Evolutionary conservation across 2,113 vertebrate genomes (phyloP).

Genomic region (Pangasianodon hypophthalmus): DNA sequence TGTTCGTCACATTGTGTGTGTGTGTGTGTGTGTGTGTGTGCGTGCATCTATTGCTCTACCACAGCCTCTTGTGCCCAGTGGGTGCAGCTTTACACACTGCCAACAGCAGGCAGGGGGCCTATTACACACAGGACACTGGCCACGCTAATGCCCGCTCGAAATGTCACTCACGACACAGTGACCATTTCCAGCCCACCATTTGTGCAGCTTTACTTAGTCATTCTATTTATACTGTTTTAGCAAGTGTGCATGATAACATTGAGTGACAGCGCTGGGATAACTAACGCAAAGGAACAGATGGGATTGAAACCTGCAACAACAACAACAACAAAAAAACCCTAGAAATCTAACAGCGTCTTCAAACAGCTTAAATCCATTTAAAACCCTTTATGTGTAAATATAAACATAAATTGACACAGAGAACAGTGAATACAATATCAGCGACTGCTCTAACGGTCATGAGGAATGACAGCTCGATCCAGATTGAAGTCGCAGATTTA

Average conservation of each 20-base stretch:
- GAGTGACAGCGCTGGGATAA: constrained; percentile 64
- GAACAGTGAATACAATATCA: constrained; percentile 70
- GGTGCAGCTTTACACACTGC: constrained; percentile 48
- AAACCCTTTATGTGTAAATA: constrained; percentile 73
- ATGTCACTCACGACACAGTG: constrained; percentile 64
- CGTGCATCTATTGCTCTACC: constrained; percentile 30
- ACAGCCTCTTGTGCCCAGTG: constrained; percentile 13
- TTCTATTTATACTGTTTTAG: constrained; percentile 63
- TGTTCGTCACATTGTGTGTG: constrained; percentile 42
- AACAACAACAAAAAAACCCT: background rate
- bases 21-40: constrained; percentile 12
- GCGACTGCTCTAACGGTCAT: constrained; percentile 71
- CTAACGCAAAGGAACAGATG: constrained; percentile 63
- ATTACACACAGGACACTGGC: constrained; percentile 58
- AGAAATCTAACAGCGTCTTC: constrained; percentile 60
- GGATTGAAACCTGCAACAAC: constrained; percentile 28
- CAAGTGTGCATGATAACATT: constrained; percentile 67
- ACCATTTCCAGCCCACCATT: constrained; percentile 55
- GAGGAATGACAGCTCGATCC: constrained; percentile 68
- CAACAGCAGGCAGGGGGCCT: constrained; percentile 48
- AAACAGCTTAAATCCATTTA: constrained; percentile 75
- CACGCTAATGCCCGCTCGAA: constrained; percentile 61
- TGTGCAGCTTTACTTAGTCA: constrained; percentile 53
- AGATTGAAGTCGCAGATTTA: constrained; percentile 72
- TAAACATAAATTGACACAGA: constrained; percentile 73